Base-by-base conservation (phyloP, 2,797 vertebrate genomes). In the Synanceia verrucosa region DNA sequence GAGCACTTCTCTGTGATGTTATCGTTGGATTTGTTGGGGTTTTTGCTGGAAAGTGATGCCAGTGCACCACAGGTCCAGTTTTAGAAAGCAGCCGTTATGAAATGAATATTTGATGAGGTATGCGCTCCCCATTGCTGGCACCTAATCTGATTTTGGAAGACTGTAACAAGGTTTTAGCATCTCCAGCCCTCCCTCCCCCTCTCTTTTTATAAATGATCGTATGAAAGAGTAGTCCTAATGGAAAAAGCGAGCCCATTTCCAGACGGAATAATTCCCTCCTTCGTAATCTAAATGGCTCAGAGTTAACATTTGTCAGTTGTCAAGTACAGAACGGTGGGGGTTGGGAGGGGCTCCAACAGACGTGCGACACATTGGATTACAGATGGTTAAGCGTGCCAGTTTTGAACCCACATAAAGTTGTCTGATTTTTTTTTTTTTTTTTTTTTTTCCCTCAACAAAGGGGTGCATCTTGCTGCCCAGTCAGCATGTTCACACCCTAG, bases 81-180 rank as follows among this genome's bases (percentile, higher is more conserved):
- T 93, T 91, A 89, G 90, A 89, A 85, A 86, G 89, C 88, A 80
- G 86, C 82, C 82, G 76, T 93, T 93, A 93, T 92, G 89, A 94
- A 91, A 94, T 94, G 88, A 94, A 95, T 95, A 94, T 94, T 94
- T 95, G 92, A 95, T 95, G 93, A 95, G 93, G 85, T 94, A 89
- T 92, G 86, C 31, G 73, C 89, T 92, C 89, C 86, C 90, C 83
- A 84, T 90, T 81, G 90, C 91, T 88, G 89, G 86, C 87, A 81
- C 85, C 87, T 94, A 95, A 94, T 94, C 92, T 91, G 94, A 94
- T 95, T 94, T 93, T 85, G 88, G 84, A 68, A 83, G 85, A 87
- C 92, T 89, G 87, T 94, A 95, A 95, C 93, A 91, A 94, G 93
- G 92, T 95, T 95, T 94, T 89, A 90, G 83, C 83, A 83, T 90